These are phyloP conservation scores for Ichneumoninae sp. DNA, from an alignment of 2,888 invertebrate genomes.

Conservation along the genomic window DNA sequence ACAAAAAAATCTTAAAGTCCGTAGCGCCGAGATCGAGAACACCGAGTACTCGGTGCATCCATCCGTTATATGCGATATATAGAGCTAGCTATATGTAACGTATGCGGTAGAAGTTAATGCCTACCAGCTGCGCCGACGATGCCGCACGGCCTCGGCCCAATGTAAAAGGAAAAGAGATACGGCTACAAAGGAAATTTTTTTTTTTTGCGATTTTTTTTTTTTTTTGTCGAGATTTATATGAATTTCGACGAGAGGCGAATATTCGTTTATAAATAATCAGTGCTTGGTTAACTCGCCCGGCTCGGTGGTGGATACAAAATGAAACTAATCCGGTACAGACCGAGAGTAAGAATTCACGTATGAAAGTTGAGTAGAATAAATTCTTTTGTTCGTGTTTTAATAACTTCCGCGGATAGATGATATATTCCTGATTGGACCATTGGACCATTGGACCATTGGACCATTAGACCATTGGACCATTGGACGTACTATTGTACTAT, in stretches of 20 bases:
- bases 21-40: neutral
- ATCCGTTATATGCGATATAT: constrained; percentile 5
- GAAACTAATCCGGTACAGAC: neutral
- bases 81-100: constrained; percentile 1
- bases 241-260: constrained; percentile 6
- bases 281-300: neutral
- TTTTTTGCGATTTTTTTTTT: neutral
- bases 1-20: neutral
- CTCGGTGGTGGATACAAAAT: neutral
- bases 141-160: neutral
- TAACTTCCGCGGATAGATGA: neutral
- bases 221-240: neutral
- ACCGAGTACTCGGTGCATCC: constrained; percentile 1
- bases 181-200: constrained; percentile 2
- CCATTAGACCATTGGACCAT: no score
- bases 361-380: constrained; percentile 1
- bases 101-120: constrained; percentile 16
- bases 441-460: no score
- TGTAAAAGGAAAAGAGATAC: neutral
- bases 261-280: neutral
- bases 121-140: constrained; percentile 21
- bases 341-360: neutral
- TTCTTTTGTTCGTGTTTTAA: neutral
- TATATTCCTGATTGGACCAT: neutral
- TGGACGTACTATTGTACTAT: no score